Conservation (phyloP, 2,113 vertebrate species). For the Caracal caracal region DNA sequence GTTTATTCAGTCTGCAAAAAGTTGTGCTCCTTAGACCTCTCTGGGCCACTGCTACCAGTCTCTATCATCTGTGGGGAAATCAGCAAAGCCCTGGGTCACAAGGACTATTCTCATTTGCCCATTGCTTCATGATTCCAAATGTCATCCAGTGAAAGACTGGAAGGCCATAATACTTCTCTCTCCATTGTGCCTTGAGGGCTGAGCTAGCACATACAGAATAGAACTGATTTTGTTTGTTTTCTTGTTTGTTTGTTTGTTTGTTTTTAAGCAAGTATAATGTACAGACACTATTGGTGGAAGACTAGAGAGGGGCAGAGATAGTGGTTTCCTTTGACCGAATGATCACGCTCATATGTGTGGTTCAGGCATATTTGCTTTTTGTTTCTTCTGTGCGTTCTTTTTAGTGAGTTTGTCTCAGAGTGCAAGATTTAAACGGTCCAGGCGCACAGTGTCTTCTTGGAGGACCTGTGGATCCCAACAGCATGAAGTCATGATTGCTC, state of each 20-base stretch:
- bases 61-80: not conserved
- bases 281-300: not conserved
- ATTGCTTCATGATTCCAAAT: not conserved
- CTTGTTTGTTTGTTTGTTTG: no score
- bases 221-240: not conserved
- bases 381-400: not conserved
- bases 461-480: not conserved
- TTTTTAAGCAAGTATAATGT: not conserved
- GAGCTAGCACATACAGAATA: not conserved
- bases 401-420: not conserved
- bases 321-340: not conserved
- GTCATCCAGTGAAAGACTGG: not conserved
- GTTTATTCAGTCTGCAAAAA: not conserved
- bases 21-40: not conserved
- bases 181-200: not conserved
- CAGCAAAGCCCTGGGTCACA: not conserved
- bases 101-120: not conserved
- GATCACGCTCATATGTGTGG: not conserved
- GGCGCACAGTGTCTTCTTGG: not conserved
- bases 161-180: not conserved
- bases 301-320: not conserved
- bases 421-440: not conserved
- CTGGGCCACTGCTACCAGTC: not conserved
- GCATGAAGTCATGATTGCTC: not conserved
- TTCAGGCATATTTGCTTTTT: not conserved